A percentile compares a stretch with the other conserved stretches of the same genome.
These are phyloP conservation scores for Hypena proboscidalis DNA, from an alignment of 2,888 invertebrate species.

Conservation along the genomic window DNA sequence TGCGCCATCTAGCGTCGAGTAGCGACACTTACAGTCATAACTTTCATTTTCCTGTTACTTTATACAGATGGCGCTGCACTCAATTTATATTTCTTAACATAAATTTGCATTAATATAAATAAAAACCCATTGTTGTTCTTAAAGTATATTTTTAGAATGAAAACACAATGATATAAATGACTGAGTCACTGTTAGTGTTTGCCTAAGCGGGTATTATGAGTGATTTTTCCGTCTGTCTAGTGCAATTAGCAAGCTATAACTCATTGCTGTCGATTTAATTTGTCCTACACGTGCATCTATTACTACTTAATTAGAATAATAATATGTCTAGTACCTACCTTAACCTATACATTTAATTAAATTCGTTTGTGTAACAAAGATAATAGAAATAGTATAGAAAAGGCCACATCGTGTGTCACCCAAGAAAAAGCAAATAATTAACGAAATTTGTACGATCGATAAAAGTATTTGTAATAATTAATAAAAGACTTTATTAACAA, in stretches of 20 bases:
- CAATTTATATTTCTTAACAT: conserved; percentile 1
- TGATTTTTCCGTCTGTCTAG: too few relatives aligned
- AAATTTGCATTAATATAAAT: conserved; percentile 2
- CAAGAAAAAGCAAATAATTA: too few relatives aligned
- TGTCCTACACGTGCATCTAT: conserved; percentile 4
- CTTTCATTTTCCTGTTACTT: neutral
- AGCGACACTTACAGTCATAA: conserved; percentile 44
- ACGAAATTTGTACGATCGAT: too few relatives aligned
- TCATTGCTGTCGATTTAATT: neutral
- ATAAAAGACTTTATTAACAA: too few relatives aligned
- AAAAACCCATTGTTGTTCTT: conserved; percentile 6
- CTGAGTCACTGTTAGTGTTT: too few relatives aligned
- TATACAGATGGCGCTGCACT: conserved; percentile 46
- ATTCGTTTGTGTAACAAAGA: neutral
- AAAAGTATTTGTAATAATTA: too few relatives aligned
- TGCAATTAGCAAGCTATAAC: neutral
- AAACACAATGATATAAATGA: too few relatives aligned
- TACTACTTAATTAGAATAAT: conserved; percentile 6
- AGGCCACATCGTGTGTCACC: too few relatives aligned
- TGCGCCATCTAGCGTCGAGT: conserved; percentile 62
- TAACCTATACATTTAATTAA: too few relatives aligned
- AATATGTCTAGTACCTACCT: conserved; percentile 8
- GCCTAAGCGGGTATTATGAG: too few relatives aligned
- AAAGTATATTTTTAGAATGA: conserved; percentile 3
- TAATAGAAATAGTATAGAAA: too few relatives aligned